Conservation (phyloP, 2,888 invertebrate species). For the Machimus rusticus region DNA sequence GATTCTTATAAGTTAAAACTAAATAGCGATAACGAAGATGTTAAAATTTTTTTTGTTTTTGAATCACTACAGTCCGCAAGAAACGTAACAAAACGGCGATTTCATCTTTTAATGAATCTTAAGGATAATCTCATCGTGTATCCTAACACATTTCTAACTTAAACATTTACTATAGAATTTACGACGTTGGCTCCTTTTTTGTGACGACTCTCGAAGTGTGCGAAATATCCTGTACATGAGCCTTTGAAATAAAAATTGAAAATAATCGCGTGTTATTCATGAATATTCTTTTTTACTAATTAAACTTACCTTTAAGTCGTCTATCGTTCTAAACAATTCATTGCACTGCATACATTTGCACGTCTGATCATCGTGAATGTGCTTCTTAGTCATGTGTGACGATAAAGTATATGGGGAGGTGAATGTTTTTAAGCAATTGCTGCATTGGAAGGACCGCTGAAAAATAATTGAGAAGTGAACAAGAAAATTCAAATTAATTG, state of each 20-base stretch:
- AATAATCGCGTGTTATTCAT: background rate
- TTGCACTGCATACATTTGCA: slow-evolving; percentile 67
- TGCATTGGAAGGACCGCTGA: slow-evolving; percentile 57
- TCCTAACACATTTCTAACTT: background rate
- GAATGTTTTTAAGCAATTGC: slow-evolving; percentile 62
- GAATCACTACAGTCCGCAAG: slow-evolving; percentile 1
- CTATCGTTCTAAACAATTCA: slow-evolving; percentile 68
- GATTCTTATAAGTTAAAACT: slow-evolving; percentile 34
- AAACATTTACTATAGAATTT: background rate
- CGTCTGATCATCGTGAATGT: slow-evolving; percentile 57
- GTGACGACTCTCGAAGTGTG: slow-evolving; percentile 4
- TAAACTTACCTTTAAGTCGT: slow-evolving; percentile 64
- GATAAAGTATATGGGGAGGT: slow-evolving; percentile 58
- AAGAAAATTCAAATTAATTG: background rate
- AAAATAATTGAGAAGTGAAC: slow-evolving; percentile 13
- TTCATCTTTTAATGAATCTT: background rate
- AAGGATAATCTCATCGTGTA: slow-evolving; percentile 8
- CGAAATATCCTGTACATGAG: slow-evolving; percentile 20
- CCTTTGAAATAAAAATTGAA: background rate
- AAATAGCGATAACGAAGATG: slow-evolving; percentile 18
- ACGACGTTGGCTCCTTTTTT: background rate
- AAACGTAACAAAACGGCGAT: background rate
- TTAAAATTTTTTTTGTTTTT: background rate
- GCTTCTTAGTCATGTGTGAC: slow-evolving; percentile 60
- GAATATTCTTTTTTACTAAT: background rate